These are phyloP conservation scores for Dipodomys stephensi DNA, from an alignment of 2,113 vertebrate species.

Conservation along the genomic window DNA sequence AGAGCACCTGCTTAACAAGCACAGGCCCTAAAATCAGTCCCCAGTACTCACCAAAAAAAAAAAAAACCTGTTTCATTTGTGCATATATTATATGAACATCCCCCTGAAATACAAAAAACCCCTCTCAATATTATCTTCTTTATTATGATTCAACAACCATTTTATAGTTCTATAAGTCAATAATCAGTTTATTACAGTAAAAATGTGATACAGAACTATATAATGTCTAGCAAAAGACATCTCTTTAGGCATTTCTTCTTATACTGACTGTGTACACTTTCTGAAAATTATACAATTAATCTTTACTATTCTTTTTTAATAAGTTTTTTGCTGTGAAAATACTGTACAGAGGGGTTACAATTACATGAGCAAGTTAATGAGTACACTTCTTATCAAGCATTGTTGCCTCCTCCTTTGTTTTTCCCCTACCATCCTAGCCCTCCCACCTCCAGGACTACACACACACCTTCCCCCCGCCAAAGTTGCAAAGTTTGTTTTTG, in stretches of 20 bases:
- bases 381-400: too few relatives aligned
- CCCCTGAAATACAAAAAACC: not conserved
- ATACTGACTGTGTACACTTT: not conserved
- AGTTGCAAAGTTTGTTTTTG: too few relatives aligned
- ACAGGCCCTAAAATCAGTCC: too few relatives aligned
- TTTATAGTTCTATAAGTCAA: not conserved
- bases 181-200: slow-evolving; percentile 10
- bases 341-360: too few relatives aligned
- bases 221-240: slow-evolving; percentile 16
- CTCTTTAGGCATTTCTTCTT: not conserved
- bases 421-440: too few relatives aligned
- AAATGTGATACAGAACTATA: not conserved
- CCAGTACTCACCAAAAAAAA: too few relatives aligned
- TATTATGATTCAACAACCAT: slow-evolving; percentile 34
- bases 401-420: too few relatives aligned
- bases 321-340: too few relatives aligned
- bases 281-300: slow-evolving; percentile 18
- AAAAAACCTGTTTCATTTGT: not conserved
- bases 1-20: too few relatives aligned
- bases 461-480: too few relatives aligned
- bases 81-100: not conserved
- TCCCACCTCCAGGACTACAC: too few relatives aligned
- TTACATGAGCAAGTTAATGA: too few relatives aligned
- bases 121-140: not conserved
- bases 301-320: not conserved